These are phyloP conservation scores for Phylloscopus whistleri DNA, from an alignment of 2,113 vertebrate genomes.

Conservation along the genomic window DNA sequence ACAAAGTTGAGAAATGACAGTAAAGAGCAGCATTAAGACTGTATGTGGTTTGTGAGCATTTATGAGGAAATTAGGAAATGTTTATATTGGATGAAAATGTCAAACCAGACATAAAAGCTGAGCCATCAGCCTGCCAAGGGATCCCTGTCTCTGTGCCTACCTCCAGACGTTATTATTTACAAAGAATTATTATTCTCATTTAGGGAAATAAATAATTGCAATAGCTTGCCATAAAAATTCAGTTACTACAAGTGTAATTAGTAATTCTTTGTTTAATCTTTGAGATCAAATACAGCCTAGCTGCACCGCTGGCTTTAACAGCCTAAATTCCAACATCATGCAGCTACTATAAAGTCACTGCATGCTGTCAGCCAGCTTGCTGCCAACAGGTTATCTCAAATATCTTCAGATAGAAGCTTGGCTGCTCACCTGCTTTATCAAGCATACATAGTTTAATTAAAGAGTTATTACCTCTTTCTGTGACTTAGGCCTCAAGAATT, in stretches of 20 bases:
- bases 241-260: neutral
- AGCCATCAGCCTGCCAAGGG: neutral
- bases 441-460: neutral
- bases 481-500: neutral
- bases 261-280: neutral
- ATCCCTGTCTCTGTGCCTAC: neutral
- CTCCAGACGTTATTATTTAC: neutral
- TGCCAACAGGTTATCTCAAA: neutral
- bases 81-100: neutral
- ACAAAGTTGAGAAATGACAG: neutral
- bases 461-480: neutral
- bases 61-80: neutral
- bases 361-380: fast-evolving
- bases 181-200: neutral
- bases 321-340: neutral
- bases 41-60: neutral
- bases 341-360: neutral
- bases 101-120: neutral
- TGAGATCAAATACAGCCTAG: neutral
- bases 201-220: neutral
- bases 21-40: neutral
- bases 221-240: neutral
- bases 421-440: neutral
- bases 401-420: neutral
- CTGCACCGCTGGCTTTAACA: neutral